Evolutionary conservation across 2,797 vertebrate genomes (phyloP).

Genomic region (Tinamus major): DNA sequence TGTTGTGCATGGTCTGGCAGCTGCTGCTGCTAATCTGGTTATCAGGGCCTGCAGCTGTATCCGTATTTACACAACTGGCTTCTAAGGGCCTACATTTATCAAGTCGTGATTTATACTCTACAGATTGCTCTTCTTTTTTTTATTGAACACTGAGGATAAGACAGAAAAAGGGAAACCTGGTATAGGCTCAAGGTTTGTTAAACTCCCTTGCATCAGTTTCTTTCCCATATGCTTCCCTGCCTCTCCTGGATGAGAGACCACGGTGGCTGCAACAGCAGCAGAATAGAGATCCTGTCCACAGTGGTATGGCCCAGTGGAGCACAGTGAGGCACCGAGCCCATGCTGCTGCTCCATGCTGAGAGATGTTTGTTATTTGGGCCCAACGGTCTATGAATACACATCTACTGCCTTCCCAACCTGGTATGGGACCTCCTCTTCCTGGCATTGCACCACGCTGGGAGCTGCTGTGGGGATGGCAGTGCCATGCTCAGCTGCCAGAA

Average conservation of each 20-base stretch:
- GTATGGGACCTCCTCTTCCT: not conserved
- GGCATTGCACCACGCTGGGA: rapidly evolving
- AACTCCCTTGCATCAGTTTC: constrained; percentile 6
- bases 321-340: rapidly evolving
- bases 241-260: not conserved
- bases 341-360: not conserved
- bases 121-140: constrained; percentile 35
- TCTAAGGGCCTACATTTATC: constrained; percentile 72
- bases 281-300: not conserved
- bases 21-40: constrained; percentile 72
- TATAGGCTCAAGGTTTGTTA: constrained; percentile 23
- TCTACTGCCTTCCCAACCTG: not conserved
- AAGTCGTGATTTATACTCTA: constrained; percentile 63
- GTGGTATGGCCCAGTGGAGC: rapidly evolving
- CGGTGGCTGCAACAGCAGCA: rapidly evolving
- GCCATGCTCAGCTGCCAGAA: not conserved
- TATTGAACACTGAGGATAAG: constrained; percentile 6
- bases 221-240: not conserved
- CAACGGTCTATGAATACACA: not conserved
- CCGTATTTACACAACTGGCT: constrained; percentile 73
- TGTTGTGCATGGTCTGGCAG: constrained; percentile 70
- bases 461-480: not conserved
- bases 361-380: not conserved
- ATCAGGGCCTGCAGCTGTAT: constrained; percentile 74
- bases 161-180: constrained; percentile 10